Base-by-base conservation (phyloP, 1,140 invertebrate species). In the Marisa cornuarietis region DNA sequence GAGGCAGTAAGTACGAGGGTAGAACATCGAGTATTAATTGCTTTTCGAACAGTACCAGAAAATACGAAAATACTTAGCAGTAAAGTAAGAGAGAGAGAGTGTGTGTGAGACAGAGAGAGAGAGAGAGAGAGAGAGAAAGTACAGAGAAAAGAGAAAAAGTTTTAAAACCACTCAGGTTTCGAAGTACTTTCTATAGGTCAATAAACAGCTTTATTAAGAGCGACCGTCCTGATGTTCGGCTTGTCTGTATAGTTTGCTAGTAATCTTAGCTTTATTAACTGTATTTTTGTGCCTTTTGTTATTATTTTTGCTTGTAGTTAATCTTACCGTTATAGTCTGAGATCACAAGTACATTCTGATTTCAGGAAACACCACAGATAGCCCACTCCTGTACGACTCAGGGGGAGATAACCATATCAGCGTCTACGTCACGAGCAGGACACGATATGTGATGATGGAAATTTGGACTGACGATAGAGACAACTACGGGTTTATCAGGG, bases 341-440 rank as follows among this genome's bases (percentile, higher is more conserved):
- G 7, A 63, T n/a, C 18, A 63, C 62, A 63, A 63, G 13, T n/a
- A 18, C 6, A n/a, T 24, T 16, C 65, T 24, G 22, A 24, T 68
- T 49, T 24, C 74, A 76, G 74, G 74, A 20, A 24, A 61, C 0
- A 66, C 74, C 26, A 76, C 61, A 20, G 62, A 63, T 4, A 76
- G 74, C n/a, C 26, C 74, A 63, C 31, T 76, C 5, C 61, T 65
- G 8, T 76, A 76, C 62, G 74, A 76, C 61, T 76, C 74, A 10
- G 74, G 24, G 18, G 26, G 61, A 61, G 13, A 49, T 20, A 76
- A 63, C 11, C 62, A 76, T 49, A 42, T 76, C n/a, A 54, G 20
- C n/a, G 61, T 26, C 22, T 63, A 76, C 74, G 24, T 76, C 61
- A 66, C 61, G 58, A 76, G 74, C 62, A 76, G n/a, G 26, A 61